Base-by-base conservation (phyloP, 1,140 invertebrate genomes). In the Drosophila novamexicana region DNA sequence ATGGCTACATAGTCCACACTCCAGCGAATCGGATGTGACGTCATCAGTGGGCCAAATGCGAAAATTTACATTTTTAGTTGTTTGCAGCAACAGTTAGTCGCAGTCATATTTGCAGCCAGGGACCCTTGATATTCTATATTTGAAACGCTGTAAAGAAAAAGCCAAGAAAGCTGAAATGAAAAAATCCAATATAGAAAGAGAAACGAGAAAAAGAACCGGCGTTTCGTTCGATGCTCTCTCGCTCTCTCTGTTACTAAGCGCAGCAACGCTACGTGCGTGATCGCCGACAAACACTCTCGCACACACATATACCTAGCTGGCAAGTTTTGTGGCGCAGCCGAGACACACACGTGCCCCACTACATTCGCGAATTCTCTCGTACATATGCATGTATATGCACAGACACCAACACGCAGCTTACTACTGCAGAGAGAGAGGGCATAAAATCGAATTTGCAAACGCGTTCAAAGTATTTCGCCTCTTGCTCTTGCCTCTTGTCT, bases 51-150 rank as follows among this genome's bases (percentile, higher is more conserved):
- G 67, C 63, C 53, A 74, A 76, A 57, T 59, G 69, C 42, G 45
- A 81, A 71, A 66, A 66, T 70, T 67, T 68, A 70, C 54, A 66
- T 83, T 73, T 74, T 86, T 59, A 44, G 69, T 59, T 47, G 69
- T 63, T 58, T 72, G 39, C 49, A 54, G 49, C 57, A 62, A 56
- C 71, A 74, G 71, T 49, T 68, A 70, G 59, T 56, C 54, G 49
- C 59, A 8, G 61, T 86, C 76, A 67, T 82, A 70, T 66, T 76
- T 16, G 56, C 56, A 42, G 63, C 42, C 37, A 68, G 66, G 84
- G 84, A 71, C 85, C 88, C 88, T 88, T 91, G 88, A 81, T 91
- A 88, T 91, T 91, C 88, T 91, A 91, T 79, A 91, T 88, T 91
- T 91, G 88, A 84, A 91, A 90, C 40, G 67, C 82, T 85, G 82